These are phyloP conservation scores for Bradypodion ventrale DNA, from an alignment of 2,797 vertebrate genomes.

Conservation along the genomic window DNA sequence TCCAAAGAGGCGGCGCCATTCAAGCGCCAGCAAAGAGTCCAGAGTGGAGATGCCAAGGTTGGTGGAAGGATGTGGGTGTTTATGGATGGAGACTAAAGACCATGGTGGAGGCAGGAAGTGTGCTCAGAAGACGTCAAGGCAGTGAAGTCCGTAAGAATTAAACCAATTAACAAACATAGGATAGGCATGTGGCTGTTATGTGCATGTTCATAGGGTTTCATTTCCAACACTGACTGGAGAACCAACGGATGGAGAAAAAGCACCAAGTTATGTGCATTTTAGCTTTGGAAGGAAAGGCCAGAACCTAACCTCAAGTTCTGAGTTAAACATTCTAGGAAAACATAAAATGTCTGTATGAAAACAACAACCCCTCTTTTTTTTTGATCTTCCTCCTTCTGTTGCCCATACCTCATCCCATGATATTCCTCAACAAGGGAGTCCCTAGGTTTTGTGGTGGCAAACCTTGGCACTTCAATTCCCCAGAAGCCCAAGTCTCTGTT, in stretches of 20 bases:
- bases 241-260: background rate
- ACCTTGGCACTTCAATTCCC: too few relatives aligned
- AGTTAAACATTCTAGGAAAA: background rate
- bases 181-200: background rate
- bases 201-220: background rate
- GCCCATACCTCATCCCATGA: too few relatives aligned
- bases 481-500: too few relatives aligned
- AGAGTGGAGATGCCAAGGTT: too few relatives aligned
- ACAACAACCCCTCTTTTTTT: background rate
- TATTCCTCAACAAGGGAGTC: too few relatives aligned
- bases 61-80: background rate
- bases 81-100: background rate
- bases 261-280: too few relatives aligned
- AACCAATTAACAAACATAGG: background rate
- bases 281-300: too few relatives aligned
- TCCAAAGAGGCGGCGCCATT: background rate
- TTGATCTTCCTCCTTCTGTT: accelerated
- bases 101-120: accelerated
- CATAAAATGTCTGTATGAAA: accelerated
- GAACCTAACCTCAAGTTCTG: background rate
- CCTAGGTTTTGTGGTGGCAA: too few relatives aligned
- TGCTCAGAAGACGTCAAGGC: background rate
- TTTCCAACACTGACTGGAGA: background rate
- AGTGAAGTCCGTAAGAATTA: background rate
- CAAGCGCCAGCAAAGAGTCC: background rate